A percentile compares a stretch with the other conserved stretches of the same genome.
Conservation (phyloP, 2,113 vertebrate genomes). For the Apus apus region DNA sequence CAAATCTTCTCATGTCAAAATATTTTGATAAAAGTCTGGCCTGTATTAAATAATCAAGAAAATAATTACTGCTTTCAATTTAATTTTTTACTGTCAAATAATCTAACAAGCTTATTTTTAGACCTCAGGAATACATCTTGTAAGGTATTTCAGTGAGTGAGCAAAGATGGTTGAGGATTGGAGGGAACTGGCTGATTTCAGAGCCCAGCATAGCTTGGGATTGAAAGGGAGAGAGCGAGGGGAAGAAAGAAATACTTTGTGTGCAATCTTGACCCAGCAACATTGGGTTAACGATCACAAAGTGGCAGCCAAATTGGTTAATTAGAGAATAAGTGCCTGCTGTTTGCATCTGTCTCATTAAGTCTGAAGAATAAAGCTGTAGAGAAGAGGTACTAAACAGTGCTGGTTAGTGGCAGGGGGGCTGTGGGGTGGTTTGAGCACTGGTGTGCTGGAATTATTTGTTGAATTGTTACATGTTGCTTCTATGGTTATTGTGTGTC, state of each 20-base stretch:
- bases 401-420: not conserved
- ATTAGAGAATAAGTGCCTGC: constrained; percentile 61
- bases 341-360: constrained; percentile 66
- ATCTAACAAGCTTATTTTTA: constrained; percentile 68
- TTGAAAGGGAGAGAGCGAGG: not conserved
- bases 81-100: constrained; percentile 67
- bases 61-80: constrained; percentile 69
- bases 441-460: not conserved
- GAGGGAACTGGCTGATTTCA: not conserved
- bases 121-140: constrained; percentile 1
- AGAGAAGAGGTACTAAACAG: not conserved
- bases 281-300: constrained; percentile 56
- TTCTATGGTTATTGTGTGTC: not conserved
- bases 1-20: constrained; percentile 63
- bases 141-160: constrained; percentile 8
- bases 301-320: constrained; percentile 62
- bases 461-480: not conserved
- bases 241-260: not conserved
- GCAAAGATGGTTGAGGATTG: constrained; percentile 33
- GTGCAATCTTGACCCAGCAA: constrained; percentile 23
- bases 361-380: constrained; percentile 49
- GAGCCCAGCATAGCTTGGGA: not conserved
- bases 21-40: constrained; percentile 71
- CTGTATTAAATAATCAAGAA: constrained; percentile 62
- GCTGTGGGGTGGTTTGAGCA: not conserved